These are phyloP conservation scores for Lacerta bilineata DNA, from an alignment of 2,797 vertebrate species.

Conservation along the genomic window DNA sequence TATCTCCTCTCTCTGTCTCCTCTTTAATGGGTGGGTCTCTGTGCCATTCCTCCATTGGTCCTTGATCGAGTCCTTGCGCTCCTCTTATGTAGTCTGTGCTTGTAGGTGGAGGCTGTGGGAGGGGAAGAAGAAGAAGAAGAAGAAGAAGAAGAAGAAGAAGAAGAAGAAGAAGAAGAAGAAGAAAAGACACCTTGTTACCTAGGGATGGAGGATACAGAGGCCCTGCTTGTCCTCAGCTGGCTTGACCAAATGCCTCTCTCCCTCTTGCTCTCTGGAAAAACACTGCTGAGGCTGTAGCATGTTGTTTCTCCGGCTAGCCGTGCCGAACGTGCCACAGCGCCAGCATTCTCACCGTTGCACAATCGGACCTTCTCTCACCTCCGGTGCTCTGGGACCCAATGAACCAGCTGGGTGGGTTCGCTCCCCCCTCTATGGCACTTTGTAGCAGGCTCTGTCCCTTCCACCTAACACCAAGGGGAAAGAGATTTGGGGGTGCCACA, in stretches of 20 bases:
- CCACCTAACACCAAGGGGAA: neutral
- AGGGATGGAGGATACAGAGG: constrained; percentile 52
- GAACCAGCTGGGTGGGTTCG: neutral
- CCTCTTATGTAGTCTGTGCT: constrained; percentile 88
- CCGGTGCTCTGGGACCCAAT: neutral
- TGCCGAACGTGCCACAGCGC: neutral
- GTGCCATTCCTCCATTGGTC: constrained; percentile 78
- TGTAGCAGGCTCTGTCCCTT: neutral
- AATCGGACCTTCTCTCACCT: constrained; percentile 36
- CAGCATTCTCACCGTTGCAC: constrained; percentile 20
- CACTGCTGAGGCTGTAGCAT: constrained; percentile 21
- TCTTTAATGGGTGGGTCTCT: constrained; percentile 86
- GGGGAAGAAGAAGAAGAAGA: constrained; percentile 68
- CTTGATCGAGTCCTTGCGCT: constrained; percentile 82
- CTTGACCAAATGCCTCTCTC: neutral
- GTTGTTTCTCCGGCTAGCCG: neutral
- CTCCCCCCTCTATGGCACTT: neutral
- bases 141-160: constrained; percentile 54
- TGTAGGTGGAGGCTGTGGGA: constrained; percentile 82
- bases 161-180: constrained; percentile 47
- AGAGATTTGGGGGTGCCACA: neutral
- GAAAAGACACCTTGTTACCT: constrained; percentile 62
- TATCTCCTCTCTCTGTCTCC: constrained; percentile 54
- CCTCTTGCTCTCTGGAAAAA: constrained; percentile 59
- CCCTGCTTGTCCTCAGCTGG: constrained; percentile 38